Conservation (phyloP, 1,140 invertebrate genomes). For the Holotrichia oblita region DNA sequence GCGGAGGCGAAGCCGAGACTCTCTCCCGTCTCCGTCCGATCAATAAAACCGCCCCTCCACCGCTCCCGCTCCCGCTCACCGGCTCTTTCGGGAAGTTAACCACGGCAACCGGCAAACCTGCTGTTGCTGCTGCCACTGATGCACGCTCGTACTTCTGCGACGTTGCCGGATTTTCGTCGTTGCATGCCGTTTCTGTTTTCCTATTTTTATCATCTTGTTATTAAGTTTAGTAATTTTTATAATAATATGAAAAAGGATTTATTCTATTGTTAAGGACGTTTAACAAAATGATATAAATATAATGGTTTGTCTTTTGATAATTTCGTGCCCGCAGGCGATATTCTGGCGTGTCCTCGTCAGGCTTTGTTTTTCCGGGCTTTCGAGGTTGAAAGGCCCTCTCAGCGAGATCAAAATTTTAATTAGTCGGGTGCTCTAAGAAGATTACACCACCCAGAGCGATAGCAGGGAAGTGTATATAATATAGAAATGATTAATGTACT, state of each 20-base stretch:
- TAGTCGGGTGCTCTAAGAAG: conserved; percentile 28
- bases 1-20: conserved; percentile 24
- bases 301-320: neutral
- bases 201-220: neutral
- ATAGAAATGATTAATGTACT: conserved; percentile 35
- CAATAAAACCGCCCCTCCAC: conserved; percentile 28
- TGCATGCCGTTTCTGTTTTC: neutral
- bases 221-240: neutral
- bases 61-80: neutral
- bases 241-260: neutral
- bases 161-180: conserved; percentile 5
- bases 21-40: conserved; percentile 29
- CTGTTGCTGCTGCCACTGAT: neutral
- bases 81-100: conserved; percentile 22
- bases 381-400: conserved; percentile 25
- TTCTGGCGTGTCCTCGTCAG: neutral
- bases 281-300: neutral
- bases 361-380: conserved; percentile 21
- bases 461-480: neutral
- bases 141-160: too few species aligned
- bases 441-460: conserved; percentile 27
- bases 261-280: neutral
- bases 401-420: conserved; percentile 35
- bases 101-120: conserved; percentile 38
- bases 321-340: neutral